phyloP scores from a whole-genome alignment of 2,888 invertebrate genomes.

The Adelognathus sp. region DNA sequence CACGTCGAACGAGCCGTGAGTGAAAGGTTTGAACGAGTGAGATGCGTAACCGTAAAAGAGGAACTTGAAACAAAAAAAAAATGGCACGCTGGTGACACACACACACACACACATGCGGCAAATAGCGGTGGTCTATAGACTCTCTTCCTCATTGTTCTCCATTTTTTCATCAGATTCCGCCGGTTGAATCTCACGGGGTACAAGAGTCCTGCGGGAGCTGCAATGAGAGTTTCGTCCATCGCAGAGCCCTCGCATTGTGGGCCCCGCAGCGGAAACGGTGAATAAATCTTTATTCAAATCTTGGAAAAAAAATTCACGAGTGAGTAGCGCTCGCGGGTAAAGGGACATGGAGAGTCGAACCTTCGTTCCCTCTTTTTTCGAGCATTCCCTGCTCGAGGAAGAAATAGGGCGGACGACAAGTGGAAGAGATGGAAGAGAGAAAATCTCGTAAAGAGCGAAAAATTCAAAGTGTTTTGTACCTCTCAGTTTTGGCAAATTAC shows the following conservation, averaged over 20 bases:
- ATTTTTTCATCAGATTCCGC: constrained; percentile 21
- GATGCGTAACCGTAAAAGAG: neutral
- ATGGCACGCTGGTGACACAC: neutral
- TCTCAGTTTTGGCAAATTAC: too few relatives aligned
- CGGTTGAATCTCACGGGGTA: too few relatives aligned
- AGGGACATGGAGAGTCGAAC: neutral
- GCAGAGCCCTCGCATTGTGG: neutral
- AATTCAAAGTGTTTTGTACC: too few relatives aligned
- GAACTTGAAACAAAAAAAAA: neutral
- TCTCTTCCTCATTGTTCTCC: constrained; percentile 28
- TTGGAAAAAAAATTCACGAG: constrained; percentile 35
- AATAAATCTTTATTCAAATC: constrained; percentile 55
- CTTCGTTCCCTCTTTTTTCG: too few relatives aligned
- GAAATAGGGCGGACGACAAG: too few relatives aligned
- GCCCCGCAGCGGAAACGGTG: constrained; percentile 10
- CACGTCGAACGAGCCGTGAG: constrained; percentile 45
- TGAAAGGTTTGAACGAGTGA: constrained; percentile 41
- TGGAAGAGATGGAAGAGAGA: too few relatives aligned
- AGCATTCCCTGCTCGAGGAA: too few relatives aligned
- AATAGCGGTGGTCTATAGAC: neutral
- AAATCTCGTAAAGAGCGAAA: too few relatives aligned
- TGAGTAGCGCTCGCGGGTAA: too few relatives aligned
- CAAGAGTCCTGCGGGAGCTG: too few relatives aligned
- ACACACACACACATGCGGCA: neutral
- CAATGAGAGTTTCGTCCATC: neutral